phyloP scores from a whole-genome alignment of 2,888 invertebrate species.

The Pollenia griseotomentosa region DNA sequence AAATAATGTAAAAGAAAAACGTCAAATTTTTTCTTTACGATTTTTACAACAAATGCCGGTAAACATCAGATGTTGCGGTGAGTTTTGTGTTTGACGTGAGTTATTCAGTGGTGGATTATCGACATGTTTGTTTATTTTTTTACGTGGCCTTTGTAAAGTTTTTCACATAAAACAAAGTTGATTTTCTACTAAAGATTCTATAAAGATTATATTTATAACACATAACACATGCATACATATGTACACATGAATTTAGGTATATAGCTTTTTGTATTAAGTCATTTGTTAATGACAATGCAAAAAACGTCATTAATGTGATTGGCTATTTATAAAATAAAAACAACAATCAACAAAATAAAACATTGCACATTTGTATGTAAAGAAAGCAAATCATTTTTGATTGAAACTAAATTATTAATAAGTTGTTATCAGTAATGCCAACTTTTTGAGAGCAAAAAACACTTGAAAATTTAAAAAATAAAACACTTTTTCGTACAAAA shows the following conservation, averaged over 20 bases:
- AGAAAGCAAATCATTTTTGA: neutral
- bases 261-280: slow-evolving; percentile 40
- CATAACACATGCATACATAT: neutral
- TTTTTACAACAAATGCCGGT: slow-evolving; percentile 67
- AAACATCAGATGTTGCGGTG: slow-evolving; percentile 72
- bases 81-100: slow-evolving; percentile 13
- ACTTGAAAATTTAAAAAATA: neutral
- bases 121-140: slow-evolving; percentile 58
- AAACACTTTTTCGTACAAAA: too few species aligned
- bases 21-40: neutral
- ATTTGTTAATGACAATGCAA: slow-evolving; percentile 61
- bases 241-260: too few species aligned
- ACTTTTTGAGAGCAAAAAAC: neutral
- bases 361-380: neutral
- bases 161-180: slow-evolving; percentile 15
- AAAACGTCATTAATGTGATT: slow-evolving; percentile 26
- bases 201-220: slow-evolving; percentile 8
- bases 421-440: too few species aligned
- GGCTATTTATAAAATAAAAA: neutral
- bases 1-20: slow-evolving; percentile 14
- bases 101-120: slow-evolving; percentile 28
- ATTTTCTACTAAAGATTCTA: slow-evolving; percentile 17
- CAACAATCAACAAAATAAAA: neutral
- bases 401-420: too few species aligned
- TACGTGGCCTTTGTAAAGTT: slow-evolving; percentile 50